These are phyloP conservation scores for Dendrolimus pini DNA, from an alignment of 2,888 invertebrate genomes.

Conservation along the genomic window DNA sequence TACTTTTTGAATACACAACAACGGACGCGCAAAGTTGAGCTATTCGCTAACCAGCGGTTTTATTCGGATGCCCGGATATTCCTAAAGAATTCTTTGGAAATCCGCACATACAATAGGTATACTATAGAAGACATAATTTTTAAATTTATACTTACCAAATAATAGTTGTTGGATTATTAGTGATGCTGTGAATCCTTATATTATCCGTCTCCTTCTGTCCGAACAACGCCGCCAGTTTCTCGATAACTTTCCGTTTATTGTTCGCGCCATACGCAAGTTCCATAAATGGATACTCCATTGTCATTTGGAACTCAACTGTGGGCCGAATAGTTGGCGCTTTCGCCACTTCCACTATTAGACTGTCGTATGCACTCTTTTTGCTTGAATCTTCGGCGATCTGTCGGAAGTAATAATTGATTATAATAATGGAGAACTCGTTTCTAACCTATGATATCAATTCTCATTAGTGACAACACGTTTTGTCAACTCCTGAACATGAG, in stretches of 20 bases:
- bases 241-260: conserved; percentile 87
- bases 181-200: conserved; percentile 84
- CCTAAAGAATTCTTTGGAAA: too few species aligned
- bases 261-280: conserved; percentile 82
- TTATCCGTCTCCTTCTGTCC: conserved; percentile 84
- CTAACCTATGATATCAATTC: too few species aligned
- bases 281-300: conserved; percentile 82
- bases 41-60: too few species aligned
- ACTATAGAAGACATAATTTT: too few species aligned
- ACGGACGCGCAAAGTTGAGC: too few species aligned
- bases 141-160: conserved; percentile 71
- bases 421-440: too few species aligned
- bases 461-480: too few species aligned
- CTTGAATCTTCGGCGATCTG: conserved; percentile 84
- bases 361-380: conserved; percentile 86
- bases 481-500: too few species aligned
- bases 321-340: conserved; percentile 79
- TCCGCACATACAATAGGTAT: too few species aligned
- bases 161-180: conserved; percentile 81
- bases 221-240: conserved; percentile 86
- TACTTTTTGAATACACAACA: too few species aligned
- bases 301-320: conserved; percentile 88
- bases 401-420: neutral
- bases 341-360: conserved; percentile 84
- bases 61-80: too few species aligned